Evolutionary conservation across 2,797 vertebrate genomes (phyloP).

Genomic region (Leptoclinus maculatus): DNA sequence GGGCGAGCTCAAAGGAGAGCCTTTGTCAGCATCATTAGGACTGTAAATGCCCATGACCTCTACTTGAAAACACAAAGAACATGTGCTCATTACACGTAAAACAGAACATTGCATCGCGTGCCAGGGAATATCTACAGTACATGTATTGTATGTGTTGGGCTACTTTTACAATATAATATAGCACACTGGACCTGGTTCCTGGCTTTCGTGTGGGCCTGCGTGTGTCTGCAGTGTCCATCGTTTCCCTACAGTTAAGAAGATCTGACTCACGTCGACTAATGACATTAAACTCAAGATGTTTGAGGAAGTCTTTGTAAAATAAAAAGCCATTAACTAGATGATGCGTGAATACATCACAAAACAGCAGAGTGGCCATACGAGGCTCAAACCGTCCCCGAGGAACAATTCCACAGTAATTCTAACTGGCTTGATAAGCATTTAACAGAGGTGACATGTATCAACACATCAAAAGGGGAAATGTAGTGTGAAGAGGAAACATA

Average conservation of each 20-base stretch:
- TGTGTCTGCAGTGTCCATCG: background rate
- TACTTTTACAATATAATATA: background rate
- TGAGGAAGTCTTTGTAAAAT: conserved; percentile 35
- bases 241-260: conserved; percentile 29
- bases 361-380: conserved; percentile 23
- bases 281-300: conserved; percentile 43
- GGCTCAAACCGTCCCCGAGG: conserved; percentile 48
- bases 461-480: conserved; percentile 66
- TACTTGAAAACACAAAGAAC: conserved; percentile 27
- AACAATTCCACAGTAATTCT: conserved; percentile 49
- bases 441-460: conserved; percentile 75
- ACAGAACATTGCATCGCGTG: background rate
- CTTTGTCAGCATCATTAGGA: conserved; percentile 44
- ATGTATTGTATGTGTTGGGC: background rate
- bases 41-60: conserved; percentile 24
- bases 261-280: conserved; percentile 33
- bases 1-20: conserved; percentile 32
- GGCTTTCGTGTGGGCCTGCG: background rate
- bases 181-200: background rate
- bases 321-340: conserved; percentile 49
- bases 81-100: conserved; percentile 9
- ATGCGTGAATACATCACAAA: conserved; percentile 43
- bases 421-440: conserved; percentile 64
- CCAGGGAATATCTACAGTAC: background rate
- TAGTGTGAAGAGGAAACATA: conserved; percentile 67